These are phyloP conservation scores for Polyodon spathula DNA, from an alignment of 2,113 vertebrate species.

Conservation along the genomic window DNA sequence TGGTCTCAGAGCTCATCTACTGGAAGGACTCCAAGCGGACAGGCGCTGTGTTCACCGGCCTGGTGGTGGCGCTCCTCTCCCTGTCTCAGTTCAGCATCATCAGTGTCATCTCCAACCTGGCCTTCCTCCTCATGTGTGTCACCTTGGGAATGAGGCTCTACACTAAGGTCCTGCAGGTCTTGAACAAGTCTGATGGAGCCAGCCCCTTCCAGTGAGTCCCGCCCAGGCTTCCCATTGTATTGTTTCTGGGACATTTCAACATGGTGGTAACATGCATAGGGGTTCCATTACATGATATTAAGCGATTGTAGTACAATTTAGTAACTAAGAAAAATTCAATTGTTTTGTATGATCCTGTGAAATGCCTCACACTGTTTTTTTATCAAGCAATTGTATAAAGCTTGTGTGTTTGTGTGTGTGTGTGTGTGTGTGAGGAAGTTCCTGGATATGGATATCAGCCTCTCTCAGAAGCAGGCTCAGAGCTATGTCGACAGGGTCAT, in stretches of 20 bases:
- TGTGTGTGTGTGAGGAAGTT: no score
- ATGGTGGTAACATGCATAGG: no score
- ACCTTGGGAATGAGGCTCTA: conserved; percentile 77
- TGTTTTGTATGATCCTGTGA: no score
- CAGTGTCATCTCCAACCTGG: conserved; percentile 66
- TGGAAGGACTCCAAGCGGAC: conserved; percentile 73
- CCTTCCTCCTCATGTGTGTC: conserved; percentile 62
- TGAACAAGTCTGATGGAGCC: conserved; percentile 58
- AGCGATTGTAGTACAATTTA: no score
- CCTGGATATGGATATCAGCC: conserved; percentile 61
- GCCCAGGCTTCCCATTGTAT: neutral
- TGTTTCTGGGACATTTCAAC: no score
- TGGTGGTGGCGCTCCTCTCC: conserved; percentile 70
- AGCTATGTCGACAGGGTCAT: conserved; percentile 52
- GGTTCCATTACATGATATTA: no score
- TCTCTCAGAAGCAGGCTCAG: conserved; percentile 66
- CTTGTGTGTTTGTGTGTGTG: no score
- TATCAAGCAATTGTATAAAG: no score
- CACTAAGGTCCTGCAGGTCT: conserved; percentile 54
- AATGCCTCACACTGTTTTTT: no score
- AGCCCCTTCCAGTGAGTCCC: conserved; percentile 75
- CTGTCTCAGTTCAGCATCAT: conserved; percentile 81
- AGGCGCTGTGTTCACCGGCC: conserved; percentile 63
- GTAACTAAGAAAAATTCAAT: no score
- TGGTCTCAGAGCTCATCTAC: conserved; percentile 73